Percentiles rank a stretch among this genome's conserved stretches.
Conservation (phyloP, 2,888 invertebrate species). For the Spilosoma lubricipeda region DNA sequence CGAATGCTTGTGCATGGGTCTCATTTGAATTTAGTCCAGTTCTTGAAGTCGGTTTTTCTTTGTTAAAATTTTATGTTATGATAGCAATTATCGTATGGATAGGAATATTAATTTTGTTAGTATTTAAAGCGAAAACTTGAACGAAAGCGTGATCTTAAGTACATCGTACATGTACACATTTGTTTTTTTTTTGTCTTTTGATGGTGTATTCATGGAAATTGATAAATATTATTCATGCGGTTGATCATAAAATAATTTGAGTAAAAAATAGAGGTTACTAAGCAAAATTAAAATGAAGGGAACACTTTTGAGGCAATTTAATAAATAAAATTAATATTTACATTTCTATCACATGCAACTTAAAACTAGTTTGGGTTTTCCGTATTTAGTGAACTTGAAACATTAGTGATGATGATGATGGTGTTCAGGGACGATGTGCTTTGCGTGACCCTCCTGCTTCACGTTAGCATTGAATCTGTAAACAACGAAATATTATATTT, state of each 20-base stretch:
- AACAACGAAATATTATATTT: constrained; percentile 13
- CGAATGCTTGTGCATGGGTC: no score
- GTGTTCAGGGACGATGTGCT: constrained; percentile 45
- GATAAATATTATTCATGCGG: no score
- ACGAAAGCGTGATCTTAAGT: no score
- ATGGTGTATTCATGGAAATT: no score
- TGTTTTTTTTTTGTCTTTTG: no score
- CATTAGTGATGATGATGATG: constrained; percentile 37
- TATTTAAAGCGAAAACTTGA: no score
- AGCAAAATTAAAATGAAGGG: neutral
- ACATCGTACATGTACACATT: no score
- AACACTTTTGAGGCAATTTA: neutral
- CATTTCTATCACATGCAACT: constrained; percentile 9
- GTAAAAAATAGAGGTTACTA: neutral
- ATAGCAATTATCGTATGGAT: no score
- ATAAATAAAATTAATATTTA: constrained; percentile 4
- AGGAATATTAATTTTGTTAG: no score
- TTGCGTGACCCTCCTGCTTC: constrained; percentile 42
- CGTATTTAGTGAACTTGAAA: neutral
- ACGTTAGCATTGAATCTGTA: constrained; percentile 50
- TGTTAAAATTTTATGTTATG: no score
- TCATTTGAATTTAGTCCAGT: no score
- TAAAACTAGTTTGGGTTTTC: neutral
- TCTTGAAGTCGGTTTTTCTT: no score
- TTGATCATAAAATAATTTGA: neutral